A percentile compares a stretch with the other conserved stretches of the same genome.
These are phyloP conservation scores for Nesoenas mayeri DNA, from an alignment of 2,113 vertebrate genomes.

Conservation along the genomic window DNA sequence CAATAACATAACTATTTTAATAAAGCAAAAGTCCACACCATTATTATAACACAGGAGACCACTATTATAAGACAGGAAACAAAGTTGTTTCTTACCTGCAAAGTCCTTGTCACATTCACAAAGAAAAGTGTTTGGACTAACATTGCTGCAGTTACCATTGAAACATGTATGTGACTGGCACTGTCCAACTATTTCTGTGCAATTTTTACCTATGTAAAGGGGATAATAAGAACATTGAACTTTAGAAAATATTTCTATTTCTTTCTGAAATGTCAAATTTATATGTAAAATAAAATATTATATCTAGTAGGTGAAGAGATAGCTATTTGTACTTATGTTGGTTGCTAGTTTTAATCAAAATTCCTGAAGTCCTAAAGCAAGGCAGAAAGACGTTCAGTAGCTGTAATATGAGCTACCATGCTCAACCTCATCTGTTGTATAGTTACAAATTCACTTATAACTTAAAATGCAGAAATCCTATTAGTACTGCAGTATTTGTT, in stretches of 20 bases:
- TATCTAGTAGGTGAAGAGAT: not conserved
- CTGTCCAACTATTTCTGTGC: slow-evolving; percentile 79
- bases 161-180: slow-evolving; percentile 71
- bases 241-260: not conserved
- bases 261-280: not conserved
- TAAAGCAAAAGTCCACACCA: not conserved
- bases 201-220: slow-evolving; percentile 77
- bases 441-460: not conserved
- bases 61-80: not conserved
- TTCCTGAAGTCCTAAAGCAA: not conserved
- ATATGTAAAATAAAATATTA: not conserved
- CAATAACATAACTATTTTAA: not conserved
- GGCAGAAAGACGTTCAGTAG: not conserved
- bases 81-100: slow-evolving; percentile 73
- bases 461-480: not conserved
- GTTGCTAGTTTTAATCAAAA: not conserved
- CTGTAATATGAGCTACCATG: not conserved
- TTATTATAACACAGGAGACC: not conserved
- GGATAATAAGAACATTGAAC: not conserved
- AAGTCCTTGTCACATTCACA: slow-evolving; percentile 74
- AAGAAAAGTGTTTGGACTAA: slow-evolving; percentile 71
- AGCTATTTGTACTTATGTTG: not conserved
- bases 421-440: not conserved
- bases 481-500: not conserved
- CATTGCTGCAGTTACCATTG: slow-evolving; percentile 73